Percentiles rank a stretch among this genome's conserved stretches.
Conservation (phyloP, 2,797 vertebrate species). For the Iguana delicatissima region DNA sequence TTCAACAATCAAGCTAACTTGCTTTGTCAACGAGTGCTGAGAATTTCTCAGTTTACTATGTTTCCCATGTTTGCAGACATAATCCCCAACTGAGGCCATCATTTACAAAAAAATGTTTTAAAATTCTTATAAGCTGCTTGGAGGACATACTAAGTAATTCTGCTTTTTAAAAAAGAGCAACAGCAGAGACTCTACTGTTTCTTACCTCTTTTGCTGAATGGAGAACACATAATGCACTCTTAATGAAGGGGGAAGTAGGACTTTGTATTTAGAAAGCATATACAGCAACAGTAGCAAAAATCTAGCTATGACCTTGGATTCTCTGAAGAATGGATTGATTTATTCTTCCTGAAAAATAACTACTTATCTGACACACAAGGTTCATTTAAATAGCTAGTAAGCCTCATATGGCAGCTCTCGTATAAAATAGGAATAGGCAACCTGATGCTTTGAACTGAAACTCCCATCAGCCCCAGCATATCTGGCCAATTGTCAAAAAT, state of each 20-base stretch:
- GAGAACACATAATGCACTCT: constrained; percentile 48
- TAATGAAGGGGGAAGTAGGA: constrained; percentile 36
- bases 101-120: constrained; percentile 32
- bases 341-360: constrained; percentile 38
- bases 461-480: neutral
- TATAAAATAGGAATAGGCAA: neutral
- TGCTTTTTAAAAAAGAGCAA: constrained; percentile 62
- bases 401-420: neutral
- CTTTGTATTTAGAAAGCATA: constrained; percentile 52
- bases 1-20: constrained; percentile 72
- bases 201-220: constrained; percentile 47
- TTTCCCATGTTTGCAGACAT: constrained; percentile 54
- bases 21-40: constrained; percentile 59
- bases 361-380: neutral
- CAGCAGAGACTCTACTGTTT: constrained; percentile 48
- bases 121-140: constrained; percentile 67
- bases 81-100: constrained; percentile 46
- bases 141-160: constrained; percentile 72
- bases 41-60: constrained; percentile 32
- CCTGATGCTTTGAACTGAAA: neutral
- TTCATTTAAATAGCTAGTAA: neutral
- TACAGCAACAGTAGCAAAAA: neutral
- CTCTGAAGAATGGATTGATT: constrained; percentile 51
- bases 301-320: constrained; percentile 43
- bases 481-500: neutral